Evolutionary conservation across 2,797 vertebrate genomes (phyloP), one percentile per base, ranked within the genome.

Genomic region (Falco novaeseelandiae): DNA sequence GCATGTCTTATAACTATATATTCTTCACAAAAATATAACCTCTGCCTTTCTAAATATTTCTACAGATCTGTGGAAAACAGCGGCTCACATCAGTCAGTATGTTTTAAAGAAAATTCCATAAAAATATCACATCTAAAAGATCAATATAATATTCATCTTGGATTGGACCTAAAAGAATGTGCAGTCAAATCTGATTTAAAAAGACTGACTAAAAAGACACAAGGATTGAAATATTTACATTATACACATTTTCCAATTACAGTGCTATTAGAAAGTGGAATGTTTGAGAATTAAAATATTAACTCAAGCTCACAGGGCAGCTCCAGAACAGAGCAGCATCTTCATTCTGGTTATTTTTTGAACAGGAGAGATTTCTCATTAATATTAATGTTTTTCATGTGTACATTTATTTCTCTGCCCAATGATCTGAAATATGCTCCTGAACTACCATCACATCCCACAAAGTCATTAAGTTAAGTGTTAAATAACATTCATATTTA

Each of bases 401-500:
- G 65, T 87, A 97, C 90, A 95, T 92, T 91, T 96, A 90, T 77
- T 97, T 73, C 83, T 93, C 93, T 95, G 73, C 70, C 84, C 89
- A 93, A 26, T 72, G 49, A 96, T 95, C 87, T 61, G 77, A 95
- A 91, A 90, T 96, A 96, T 14, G 54, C 67, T 92, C 71, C 76
- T 87, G 93, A 95, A 93, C 81, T 96, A 97, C 76, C 79, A 80
- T 91, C 86, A 77, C n/a, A 78, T 97, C 73, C 92, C 93, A 97
- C 51, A 84, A 97, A 90, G 84, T 97, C 63, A 97, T 97, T 98
- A 98, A 97, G 90, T 97, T 98, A 98, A 95, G 86, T 96, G 92
- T 98, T 98, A 98, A 98, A 97, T 98, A 98, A 97, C 73, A 90
- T 96, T 87, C 83, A 66, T 96, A 98, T 97, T 98, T 97, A 94